These are phyloP conservation scores for Polypedilum pembai DNA, from an alignment of 1,140 invertebrate species.

Conservation along the genomic window DNA sequence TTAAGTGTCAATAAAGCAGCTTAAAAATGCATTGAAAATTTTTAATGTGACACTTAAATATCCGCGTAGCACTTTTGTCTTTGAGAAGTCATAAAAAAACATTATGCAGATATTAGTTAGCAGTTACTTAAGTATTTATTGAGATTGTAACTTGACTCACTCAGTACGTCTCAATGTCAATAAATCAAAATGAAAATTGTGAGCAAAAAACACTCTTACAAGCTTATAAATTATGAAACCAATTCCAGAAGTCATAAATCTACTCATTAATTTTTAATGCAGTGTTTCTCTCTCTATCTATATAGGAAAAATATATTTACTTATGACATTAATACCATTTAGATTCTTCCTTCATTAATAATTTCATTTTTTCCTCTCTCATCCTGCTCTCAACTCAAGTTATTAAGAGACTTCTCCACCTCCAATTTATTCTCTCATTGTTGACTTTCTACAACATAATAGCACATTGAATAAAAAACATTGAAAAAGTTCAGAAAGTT, in stretches of 20 bases:
- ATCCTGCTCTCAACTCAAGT: not conserved
- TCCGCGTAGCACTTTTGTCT: not conserved
- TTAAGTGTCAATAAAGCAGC: not conserved
- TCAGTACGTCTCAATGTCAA: not conserved
- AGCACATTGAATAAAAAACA: not conserved
- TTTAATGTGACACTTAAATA: not conserved
- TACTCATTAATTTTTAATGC: slow-evolving; percentile 1
- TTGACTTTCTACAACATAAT: not conserved
- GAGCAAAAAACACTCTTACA: not conserved
- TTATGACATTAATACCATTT: slow-evolving; percentile 13
- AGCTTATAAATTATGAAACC: not conserved
- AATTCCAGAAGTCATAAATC: slow-evolving; percentile 9
- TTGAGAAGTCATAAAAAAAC: not conserved
- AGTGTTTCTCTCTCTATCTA: not conserved
- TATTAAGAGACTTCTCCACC: not conserved
- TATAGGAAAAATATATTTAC: not conserved
- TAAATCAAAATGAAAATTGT: not conserved
- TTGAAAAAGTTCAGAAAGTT: not conserved
- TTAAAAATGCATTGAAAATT: not conserved
- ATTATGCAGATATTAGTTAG: not conserved
- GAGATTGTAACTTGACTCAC: slow-evolving; percentile 16
- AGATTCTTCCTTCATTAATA: not conserved
- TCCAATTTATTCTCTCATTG: not conserved
- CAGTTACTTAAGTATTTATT: not conserved
- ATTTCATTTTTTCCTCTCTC: not conserved